Conservation (phyloP, 2,888 invertebrate species). For the Nudaria mundana region DNA sequence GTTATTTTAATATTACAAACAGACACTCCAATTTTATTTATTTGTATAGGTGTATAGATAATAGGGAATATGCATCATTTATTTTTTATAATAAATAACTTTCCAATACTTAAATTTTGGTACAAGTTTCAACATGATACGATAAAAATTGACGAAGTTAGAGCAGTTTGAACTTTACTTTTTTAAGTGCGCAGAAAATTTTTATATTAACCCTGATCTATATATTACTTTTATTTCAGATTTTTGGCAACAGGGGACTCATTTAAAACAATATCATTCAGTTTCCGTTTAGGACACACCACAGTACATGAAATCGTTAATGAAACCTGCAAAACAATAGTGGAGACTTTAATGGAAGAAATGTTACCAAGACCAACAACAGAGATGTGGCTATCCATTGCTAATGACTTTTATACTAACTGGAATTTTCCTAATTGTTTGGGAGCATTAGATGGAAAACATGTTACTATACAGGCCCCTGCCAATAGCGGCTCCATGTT, state of each 20-base stretch:
- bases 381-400: not conserved
- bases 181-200: too few species aligned
- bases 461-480: conserved; percentile 21
- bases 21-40: too few species aligned
- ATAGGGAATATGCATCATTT: too few species aligned
- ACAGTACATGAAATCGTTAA: conserved; percentile 5
- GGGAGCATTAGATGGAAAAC: conserved; percentile 26
- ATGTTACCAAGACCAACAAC: not conserved
- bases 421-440: conserved; percentile 13
- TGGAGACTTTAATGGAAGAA: conserved; percentile 2
- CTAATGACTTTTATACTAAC: not conserved
- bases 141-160: too few species aligned
- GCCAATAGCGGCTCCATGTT: conserved; percentile 15
- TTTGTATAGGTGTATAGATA: too few species aligned
- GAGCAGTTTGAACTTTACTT: too few species aligned
- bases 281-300: conserved; percentile 3
- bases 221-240: conserved; percentile 2
- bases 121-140: too few species aligned
- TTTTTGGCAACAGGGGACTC: conserved; percentile 2
- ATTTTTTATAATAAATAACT: too few species aligned
- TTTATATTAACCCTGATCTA: too few species aligned
- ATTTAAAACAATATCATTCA: conserved; percentile 5
- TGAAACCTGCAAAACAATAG: conserved; percentile 6
- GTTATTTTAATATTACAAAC: too few species aligned
- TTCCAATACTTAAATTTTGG: too few species aligned